Percentiles rank a stretch among this genome's conserved stretches.
These are phyloP conservation scores for Lasioglossum marginatum DNA, from an alignment of 2,888 invertebrate species.

Conservation along the genomic window DNA sequence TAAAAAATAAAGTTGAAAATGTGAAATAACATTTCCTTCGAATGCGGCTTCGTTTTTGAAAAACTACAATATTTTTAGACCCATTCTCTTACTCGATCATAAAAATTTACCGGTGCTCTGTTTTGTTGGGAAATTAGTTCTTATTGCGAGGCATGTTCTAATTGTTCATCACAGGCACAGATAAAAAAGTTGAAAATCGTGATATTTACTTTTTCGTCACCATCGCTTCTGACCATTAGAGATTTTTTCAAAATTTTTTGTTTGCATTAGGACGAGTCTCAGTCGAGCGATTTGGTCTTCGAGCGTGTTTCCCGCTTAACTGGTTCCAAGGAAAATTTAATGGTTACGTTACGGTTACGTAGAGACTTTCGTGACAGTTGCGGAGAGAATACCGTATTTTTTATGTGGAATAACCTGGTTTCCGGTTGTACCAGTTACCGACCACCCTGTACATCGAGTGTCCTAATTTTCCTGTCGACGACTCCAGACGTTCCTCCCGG, in stretches of 20 bases:
- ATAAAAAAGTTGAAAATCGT: too few species aligned
- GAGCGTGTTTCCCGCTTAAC: neutral
- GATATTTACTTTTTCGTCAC: too few species aligned
- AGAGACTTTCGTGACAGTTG: neutral
- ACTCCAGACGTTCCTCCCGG: conserved; percentile 20
- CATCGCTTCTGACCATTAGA: too few species aligned
- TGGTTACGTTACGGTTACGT: neutral
- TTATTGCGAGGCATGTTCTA: too few species aligned
- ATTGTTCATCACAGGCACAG: too few species aligned
- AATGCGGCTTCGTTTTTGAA: neutral
- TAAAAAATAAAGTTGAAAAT: neutral
- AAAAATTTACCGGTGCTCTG: neutral
- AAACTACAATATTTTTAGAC: neutral
- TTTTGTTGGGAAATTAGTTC: too few species aligned
- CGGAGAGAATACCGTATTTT: neutral
- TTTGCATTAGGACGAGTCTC: too few species aligned
- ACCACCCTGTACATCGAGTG: conserved; percentile 63
- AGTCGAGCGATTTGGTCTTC: too few species aligned
- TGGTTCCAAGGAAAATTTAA: neutral
- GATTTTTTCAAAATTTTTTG: too few species aligned
- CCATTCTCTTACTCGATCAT: neutral
- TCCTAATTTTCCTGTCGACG: conserved; percentile 70
- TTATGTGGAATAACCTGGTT: neutral
- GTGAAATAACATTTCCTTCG: neutral
- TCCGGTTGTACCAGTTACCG: neutral